These are phyloP conservation scores for Patella caerulea DNA, from an alignment of 2,888 invertebrate genomes.

Conservation along the genomic window DNA sequence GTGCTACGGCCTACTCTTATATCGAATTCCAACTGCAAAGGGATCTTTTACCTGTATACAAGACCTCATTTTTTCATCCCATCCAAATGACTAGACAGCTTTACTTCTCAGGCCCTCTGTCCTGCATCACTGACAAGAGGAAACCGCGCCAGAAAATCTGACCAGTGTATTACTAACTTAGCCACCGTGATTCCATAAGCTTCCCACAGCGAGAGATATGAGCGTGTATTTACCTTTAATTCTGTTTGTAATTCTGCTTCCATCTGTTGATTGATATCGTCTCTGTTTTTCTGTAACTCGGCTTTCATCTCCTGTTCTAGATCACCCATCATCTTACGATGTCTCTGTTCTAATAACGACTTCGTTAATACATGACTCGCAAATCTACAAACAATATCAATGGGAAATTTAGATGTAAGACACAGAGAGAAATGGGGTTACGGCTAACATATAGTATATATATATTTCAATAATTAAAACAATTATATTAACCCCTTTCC, in stretches of 20 bases:
- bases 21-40: too few relatives aligned
- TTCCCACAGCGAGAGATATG: background rate
- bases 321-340: constrained; percentile 60
- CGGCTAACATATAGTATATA: background rate
- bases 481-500: constrained; percentile 59
- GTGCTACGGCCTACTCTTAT: too few relatives aligned
- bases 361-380: constrained; percentile 59
- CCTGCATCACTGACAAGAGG: too few relatives aligned
- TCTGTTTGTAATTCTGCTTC: constrained; percentile 62
- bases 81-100: too few relatives aligned
- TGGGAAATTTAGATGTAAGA: background rate
- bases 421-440: background rate
- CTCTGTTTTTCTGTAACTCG: constrained; percentile 61
- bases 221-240: constrained; percentile 49
- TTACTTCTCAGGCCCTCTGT: too few relatives aligned
- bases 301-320: constrained; percentile 64
- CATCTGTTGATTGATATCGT: constrained; percentile 62
- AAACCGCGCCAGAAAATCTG: too few relatives aligned
- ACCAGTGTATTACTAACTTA: too few relatives aligned
- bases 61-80: too few relatives aligned
- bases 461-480: background rate
- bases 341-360: constrained; percentile 60
- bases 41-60: too few relatives aligned
- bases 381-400: constrained; percentile 39
- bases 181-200: too few relatives aligned